A percentile compares a stretch with the other conserved stretches of the same genome.
Evolutionary conservation across 2,113 vertebrate species (phyloP).

Genomic region (Orientallactaga bullata): DNA sequence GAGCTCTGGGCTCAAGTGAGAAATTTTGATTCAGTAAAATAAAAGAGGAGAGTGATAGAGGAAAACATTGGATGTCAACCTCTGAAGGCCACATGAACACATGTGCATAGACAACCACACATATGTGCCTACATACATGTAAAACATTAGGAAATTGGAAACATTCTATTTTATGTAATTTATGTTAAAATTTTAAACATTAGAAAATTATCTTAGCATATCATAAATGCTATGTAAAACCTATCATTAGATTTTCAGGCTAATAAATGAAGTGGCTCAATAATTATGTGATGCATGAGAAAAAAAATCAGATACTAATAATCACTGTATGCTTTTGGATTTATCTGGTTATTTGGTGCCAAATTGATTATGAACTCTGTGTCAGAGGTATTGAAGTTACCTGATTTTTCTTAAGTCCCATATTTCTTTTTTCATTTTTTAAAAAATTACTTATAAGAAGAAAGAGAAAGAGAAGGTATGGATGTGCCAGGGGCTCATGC

Average conservation of each 20-base stretch:
- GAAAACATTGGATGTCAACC: too few species aligned
- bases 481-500: too few species aligned
- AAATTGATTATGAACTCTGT: constrained; percentile 47
- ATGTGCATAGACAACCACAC: too few species aligned
- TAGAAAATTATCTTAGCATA: constrained; percentile 40
- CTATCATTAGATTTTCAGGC: constrained; percentile 9
- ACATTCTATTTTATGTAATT: constrained; percentile 11
- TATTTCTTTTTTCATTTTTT: too few species aligned
- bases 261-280: constrained; percentile 27
- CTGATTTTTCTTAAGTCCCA: constrained; percentile 37
- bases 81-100: too few species aligned
- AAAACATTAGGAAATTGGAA: neutral
- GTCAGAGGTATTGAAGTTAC: neutral
- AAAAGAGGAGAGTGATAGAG: too few species aligned
- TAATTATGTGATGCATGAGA: constrained; percentile 6
- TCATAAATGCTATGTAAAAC: neutral
- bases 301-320: constrained; percentile 31
- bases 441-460: too few species aligned
- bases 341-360: constrained; percentile 42
- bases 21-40: too few species aligned
- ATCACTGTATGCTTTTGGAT: constrained; percentile 26
- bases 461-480: too few species aligned
- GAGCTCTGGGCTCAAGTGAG: too few species aligned
- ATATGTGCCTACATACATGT: too few species aligned
- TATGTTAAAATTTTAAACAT: constrained; percentile 19